phyloP scores from a whole-genome alignment of 1,140 invertebrate species.

The Eufriesea mexicana region DNA sequence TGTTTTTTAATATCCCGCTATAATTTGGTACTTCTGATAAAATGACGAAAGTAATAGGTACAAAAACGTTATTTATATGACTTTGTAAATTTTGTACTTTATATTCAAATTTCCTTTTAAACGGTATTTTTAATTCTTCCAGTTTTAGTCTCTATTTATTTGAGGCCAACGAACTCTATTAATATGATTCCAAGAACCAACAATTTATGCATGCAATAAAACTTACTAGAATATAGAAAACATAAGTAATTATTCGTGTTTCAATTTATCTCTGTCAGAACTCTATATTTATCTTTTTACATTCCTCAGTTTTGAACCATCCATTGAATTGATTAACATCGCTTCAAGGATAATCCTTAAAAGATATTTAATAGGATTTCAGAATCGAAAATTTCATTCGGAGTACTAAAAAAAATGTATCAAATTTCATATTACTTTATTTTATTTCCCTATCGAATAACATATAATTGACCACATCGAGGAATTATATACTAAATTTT shows the following conservation, averaged over 20 bases:
- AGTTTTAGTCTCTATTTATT: neutral
- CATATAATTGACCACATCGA: too few relatives aligned
- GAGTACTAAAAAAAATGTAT: too few relatives aligned
- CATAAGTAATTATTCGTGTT: neutral
- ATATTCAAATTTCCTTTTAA: neutral
- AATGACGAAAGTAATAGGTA: too few relatives aligned
- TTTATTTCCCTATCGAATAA: too few relatives aligned
- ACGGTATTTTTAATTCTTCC: too few relatives aligned
- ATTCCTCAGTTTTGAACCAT: neutral
- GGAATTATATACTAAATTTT: too few relatives aligned
- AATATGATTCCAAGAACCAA: neutral
- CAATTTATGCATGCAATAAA: neutral
- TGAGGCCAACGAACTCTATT: neutral
- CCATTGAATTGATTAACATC: neutral
- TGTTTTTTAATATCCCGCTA: too few relatives aligned
- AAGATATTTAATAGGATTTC: neutral
- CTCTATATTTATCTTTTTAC: neutral
- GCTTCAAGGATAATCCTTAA: neutral
- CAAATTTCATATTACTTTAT: too few relatives aligned
- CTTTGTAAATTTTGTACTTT: too few relatives aligned
- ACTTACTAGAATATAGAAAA: neutral
- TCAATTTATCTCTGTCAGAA: neutral
- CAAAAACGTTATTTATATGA: too few relatives aligned
- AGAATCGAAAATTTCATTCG: neutral
- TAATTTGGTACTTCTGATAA: too few relatives aligned